Conservation (phyloP, 2,797 vertebrate genomes). For the Peromyscus eremicus region DNA sequence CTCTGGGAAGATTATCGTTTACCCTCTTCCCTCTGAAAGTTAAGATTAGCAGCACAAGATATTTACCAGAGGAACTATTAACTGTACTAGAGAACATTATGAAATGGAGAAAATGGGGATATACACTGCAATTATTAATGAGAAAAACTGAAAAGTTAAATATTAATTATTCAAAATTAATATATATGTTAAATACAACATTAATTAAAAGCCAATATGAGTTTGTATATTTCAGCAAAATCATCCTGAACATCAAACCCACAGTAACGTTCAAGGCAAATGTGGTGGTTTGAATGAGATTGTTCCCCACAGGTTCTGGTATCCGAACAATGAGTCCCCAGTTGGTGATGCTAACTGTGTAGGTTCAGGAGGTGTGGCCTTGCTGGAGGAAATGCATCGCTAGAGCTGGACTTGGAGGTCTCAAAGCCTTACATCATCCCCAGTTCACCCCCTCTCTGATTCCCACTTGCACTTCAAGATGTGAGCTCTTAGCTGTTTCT, state of each 20-base stretch:
- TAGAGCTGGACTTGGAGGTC: not conserved
- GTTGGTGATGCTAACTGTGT: not conserved
- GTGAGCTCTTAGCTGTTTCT: not conserved
- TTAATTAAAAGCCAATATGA: not conserved
- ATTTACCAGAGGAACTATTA: not conserved
- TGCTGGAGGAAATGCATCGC: not conserved
- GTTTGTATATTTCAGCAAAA: not conserved
- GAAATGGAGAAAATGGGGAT: not conserved
- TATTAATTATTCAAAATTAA: not conserved
- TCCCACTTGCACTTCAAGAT: not conserved
- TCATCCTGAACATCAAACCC: not conserved
- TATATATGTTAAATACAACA: not conserved
- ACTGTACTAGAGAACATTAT: not conserved
- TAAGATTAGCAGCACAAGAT: not conserved
- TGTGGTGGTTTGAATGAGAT: not conserved
- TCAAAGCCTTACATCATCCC: not conserved
- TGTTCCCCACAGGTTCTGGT: not conserved
- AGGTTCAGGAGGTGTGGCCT: not conserved
- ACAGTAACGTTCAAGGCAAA: not conserved
- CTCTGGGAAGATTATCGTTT: not conserved
- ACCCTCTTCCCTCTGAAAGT: not conserved
- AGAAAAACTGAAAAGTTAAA: not conserved
- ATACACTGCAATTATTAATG: not conserved
- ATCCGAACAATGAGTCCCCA: not conserved
- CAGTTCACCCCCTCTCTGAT: not conserved